Base-by-base conservation (phyloP, 2,113 vertebrate species). In the Reinhardtius hippoglossoides region DNA sequence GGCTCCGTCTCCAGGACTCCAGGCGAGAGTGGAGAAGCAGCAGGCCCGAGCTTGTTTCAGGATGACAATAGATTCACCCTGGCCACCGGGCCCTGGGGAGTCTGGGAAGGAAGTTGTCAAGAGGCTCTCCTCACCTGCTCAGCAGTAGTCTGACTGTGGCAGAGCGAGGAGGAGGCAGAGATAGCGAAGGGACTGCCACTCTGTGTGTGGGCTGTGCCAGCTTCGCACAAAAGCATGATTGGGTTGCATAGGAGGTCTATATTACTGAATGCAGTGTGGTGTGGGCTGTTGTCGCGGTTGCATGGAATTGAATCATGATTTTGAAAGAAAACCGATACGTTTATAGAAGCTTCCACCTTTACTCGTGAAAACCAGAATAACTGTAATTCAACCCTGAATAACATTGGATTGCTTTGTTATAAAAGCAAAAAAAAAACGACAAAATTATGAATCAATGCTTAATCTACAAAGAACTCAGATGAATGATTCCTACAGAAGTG, bases 41-140 rank as follows among this genome's bases (percentile, higher is more conserved):
- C 86, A 86, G 87, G 91, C 85, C 90, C 59, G 67, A 93, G 82
- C 92, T 93, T 93, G 89, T 93, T 93, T 89, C 85, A 91, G 89
- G 83, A 86, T 85, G 90, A 94, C 88, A 93, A 94, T 92, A 87
- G 90, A 92, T 88, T 89, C 89, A 86, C 84, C 87, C 81, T 10
- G 84, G 88, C 86, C 87, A 88, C 18, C 23, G 37, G 82, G 84
- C 91, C 87, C 82, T 81, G 73, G 92, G 90, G 91, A 91, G 91
- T 89, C 90, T 84, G 78, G 74, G 85, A 67, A 89, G 85, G 87
- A 92, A 91, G 91, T 91, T 92, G 91, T 92, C 89, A 92, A 91
- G 92, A 92, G 89, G 85, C 87, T 87, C 88, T 90, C 83, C 83
- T 91, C 87, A 92, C 90, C 91, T 90, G 88, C 88, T 89, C 87